Evolutionary conservation across 37 sponge, comb jelly and placozoan species (phyloP).

Genomic region (Chondrosia reniformis): DNA sequence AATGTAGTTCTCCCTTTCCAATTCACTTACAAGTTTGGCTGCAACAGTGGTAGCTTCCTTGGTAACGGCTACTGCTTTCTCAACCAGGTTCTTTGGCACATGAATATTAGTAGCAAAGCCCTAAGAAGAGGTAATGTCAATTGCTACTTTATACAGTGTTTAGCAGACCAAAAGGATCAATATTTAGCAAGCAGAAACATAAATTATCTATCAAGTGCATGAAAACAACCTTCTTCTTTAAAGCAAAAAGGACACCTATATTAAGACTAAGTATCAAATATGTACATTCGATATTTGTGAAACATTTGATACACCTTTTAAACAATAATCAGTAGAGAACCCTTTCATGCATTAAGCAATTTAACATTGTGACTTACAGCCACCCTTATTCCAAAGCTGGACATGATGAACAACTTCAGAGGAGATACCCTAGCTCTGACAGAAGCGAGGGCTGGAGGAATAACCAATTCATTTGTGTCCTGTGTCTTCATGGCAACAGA

Average conservation of each 20-base stretch:
- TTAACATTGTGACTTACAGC: slow-evolving; percentile 9
- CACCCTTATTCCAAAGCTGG: not conserved
- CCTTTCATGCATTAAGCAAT: no score
- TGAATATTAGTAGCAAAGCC: slow-evolving; percentile 9
- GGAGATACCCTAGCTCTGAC: not conserved
- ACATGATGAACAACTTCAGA: not conserved
- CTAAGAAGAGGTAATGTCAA: not conserved
- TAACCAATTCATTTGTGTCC: not conserved
- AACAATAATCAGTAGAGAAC: no score
- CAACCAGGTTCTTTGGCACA: not conserved
- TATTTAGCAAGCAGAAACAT: no score
- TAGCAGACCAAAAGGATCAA: not conserved
- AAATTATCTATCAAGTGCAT: no score
- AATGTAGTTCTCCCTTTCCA: no score
- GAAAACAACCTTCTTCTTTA: no score
- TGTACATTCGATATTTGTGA: no score
- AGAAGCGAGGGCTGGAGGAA: slow-evolving; percentile 9
- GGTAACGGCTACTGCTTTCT: not conserved
- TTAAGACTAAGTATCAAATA: no score
- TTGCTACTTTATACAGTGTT: slow-evolving; percentile 1
- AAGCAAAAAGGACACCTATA: no score
- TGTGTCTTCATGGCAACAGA: not conserved
- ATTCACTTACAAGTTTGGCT: not conserved
- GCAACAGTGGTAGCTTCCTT: slow-evolving; percentile 17
- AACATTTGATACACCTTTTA: no score